These are phyloP conservation scores for Drosophila quinaria DNA, from an alignment of 2,888 invertebrate species.

Conservation along the genomic window DNA sequence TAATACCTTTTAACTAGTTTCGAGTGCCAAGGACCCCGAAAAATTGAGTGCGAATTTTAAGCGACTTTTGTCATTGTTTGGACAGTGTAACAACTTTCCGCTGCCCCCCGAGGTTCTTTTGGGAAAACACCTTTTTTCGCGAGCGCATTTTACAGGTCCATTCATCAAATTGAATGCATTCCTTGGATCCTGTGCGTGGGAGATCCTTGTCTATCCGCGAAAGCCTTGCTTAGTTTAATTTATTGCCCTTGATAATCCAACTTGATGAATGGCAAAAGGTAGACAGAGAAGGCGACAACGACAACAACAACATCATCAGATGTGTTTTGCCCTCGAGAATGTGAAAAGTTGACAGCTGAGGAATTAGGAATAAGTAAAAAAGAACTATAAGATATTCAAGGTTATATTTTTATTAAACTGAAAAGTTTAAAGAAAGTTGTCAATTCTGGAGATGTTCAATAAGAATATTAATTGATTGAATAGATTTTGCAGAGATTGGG, in stretches of 20 bases:
- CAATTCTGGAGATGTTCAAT: too few species aligned
- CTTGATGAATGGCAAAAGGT: slow-evolving; percentile 68
- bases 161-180: slow-evolving; percentile 69
- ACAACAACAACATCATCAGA: not conserved
- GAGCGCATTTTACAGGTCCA: slow-evolving; percentile 54
- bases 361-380: not conserved
- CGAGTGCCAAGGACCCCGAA: slow-evolving; percentile 4
- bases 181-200: slow-evolving; percentile 5
- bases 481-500: too few species aligned
- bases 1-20: slow-evolving; percentile 55
- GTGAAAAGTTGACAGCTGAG: not conserved
- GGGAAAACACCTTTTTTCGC: slow-evolving; percentile 28
- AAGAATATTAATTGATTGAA: too few species aligned
- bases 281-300: not conserved
- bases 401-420: too few species aligned
- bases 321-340: not conserved
- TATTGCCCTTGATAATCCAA: slow-evolving; percentile 72
- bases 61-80: slow-evolving; percentile 14
- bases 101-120: slow-evolving; percentile 5
- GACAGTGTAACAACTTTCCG: not conserved
- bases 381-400: not conserved
- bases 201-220: not conserved
- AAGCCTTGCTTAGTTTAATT: slow-evolving; percentile 59
- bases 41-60: slow-evolving; percentile 54
- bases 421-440: too few species aligned